phyloP scores from a whole-genome alignment of 2,888 invertebrate genomes.

The Epinotia brunnichana region DNA sequence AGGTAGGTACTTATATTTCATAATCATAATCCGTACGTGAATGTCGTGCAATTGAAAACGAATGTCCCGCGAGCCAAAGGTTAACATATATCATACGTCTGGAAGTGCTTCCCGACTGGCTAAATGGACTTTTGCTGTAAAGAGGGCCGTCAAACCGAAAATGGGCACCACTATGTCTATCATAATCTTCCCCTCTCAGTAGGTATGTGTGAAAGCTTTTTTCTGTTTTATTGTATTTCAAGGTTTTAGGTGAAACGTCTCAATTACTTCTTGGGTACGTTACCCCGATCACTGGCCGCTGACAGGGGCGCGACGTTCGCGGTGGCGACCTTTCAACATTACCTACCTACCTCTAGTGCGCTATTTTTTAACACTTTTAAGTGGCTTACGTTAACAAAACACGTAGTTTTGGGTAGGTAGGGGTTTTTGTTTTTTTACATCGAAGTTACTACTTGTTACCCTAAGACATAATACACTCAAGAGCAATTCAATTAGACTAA shows the following conservation, averaged over 20 bases:
- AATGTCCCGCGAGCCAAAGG: conserved; percentile 57
- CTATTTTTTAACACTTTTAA: conserved; percentile 8
- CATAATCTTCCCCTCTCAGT: conserved; percentile 43
- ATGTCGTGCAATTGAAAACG: conserved; percentile 44
- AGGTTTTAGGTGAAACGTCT: conserved; percentile 47
- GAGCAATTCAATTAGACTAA: background rate
- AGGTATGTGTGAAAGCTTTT: conserved; percentile 51
- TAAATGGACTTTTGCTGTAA: conserved; percentile 69
- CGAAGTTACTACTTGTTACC: background rate
- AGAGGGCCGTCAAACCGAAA: conserved; percentile 51
- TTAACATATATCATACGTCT: conserved; percentile 59
- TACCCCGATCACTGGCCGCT: conserved; percentile 46
- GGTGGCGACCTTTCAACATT: conserved; percentile 29
- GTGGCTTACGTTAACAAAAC: background rate
- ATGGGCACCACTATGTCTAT: conserved; percentile 48
- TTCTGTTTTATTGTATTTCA: conserved; percentile 49
- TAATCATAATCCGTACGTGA: conserved; percentile 1
- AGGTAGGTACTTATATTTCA: background rate
- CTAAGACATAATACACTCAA: background rate
- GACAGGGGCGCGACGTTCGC: conserved; percentile 41
- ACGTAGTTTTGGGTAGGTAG: background rate
- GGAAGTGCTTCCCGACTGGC: conserved; percentile 56
- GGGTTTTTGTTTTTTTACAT: too few species aligned
- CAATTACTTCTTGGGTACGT: conserved; percentile 46
- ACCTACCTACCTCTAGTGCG: background rate